Percentiles rank a stretch among this genome's conserved stretches.
Evolutionary conservation across 2,113 vertebrate genomes (phyloP).

Genomic region (Catharus bicknelli): DNA sequence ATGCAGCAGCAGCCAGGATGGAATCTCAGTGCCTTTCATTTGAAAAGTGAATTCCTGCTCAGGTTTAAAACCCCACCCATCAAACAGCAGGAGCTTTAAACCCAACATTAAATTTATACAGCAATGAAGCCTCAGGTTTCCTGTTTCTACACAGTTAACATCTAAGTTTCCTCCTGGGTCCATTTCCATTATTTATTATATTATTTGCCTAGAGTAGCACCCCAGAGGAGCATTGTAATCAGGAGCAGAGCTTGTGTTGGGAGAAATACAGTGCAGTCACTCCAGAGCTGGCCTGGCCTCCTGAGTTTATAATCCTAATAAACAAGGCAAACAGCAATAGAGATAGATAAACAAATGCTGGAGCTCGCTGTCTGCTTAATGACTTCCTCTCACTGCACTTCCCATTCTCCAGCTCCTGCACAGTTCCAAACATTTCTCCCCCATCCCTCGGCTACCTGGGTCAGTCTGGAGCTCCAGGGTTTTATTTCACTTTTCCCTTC

Average conservation of each 20-base stretch:
- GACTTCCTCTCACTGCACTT: not conserved
- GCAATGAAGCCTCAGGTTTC: slow-evolving; percentile 52
- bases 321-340: slow-evolving; percentile 55
- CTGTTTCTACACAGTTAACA: slow-evolving; percentile 48
- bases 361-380: slow-evolving; percentile 29
- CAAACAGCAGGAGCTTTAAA: slow-evolving; percentile 54
- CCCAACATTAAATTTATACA: slow-evolving; percentile 52
- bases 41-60: slow-evolving; percentile 36
- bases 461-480: fast-evolving
- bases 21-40: slow-evolving; percentile 40
- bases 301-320: slow-evolving; percentile 66
- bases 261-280: slow-evolving; percentile 34
- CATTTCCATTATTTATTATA: slow-evolving; percentile 63
- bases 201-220: slow-evolving; percentile 59
- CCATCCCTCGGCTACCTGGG: not conserved
- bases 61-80: slow-evolving; percentile 41
- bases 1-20: slow-evolving; percentile 24
- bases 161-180: slow-evolving; percentile 44
- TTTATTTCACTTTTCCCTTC: not conserved
- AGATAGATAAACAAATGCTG: slow-evolving; percentile 52
- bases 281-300: slow-evolving; percentile 30
- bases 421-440: not conserved
- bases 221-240: slow-evolving; percentile 54
- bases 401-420: not conserved
- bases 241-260: slow-evolving; percentile 31